Percentiles rank a stretch among this genome's conserved stretches.
Conservation (phyloP, 1,140 invertebrate species). For the Ylistrum balloti region DNA sequence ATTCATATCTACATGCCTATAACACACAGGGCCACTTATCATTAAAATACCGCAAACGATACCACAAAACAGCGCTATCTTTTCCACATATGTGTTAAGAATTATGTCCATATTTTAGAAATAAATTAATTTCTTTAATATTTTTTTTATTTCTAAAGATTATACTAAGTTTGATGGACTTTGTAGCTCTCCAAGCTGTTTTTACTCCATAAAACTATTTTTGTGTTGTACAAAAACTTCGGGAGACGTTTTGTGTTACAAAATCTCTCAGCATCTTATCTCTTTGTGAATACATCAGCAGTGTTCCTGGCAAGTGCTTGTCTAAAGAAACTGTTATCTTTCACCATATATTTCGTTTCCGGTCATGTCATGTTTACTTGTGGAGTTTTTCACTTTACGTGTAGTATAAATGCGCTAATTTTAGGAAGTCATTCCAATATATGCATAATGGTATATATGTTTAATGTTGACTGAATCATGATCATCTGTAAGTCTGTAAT, state of each 20-base stretch:
- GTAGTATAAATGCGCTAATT: not conserved
- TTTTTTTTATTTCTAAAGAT: not conserved
- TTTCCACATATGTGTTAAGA: not conserved
- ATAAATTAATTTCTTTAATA: not conserved
- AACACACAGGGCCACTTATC: not conserved
- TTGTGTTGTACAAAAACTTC: not conserved
- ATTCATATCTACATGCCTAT: not conserved
- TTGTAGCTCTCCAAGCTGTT: not conserved
- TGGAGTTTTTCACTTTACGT: not conserved
- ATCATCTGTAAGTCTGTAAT: too few relatives aligned
- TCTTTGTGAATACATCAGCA: not conserved
- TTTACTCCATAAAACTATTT: not conserved
- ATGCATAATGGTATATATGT: not conserved
- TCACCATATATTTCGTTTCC: not conserved
- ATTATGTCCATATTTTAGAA: not conserved
- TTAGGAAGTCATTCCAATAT: too few relatives aligned
- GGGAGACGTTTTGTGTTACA: not conserved
- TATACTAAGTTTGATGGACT: not conserved
- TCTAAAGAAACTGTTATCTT: slow-evolving; percentile 4
- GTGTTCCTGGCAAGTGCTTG: not conserved
- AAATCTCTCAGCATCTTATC: slow-evolving; percentile 1
- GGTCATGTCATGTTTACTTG: slow-evolving; percentile 26
- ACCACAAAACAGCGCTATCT: not conserved
- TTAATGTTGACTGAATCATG: not conserved
- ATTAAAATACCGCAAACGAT: not conserved